These are phyloP conservation scores for Eubucco bourcierii DNA, from an alignment of 2,113 vertebrate species.

Conservation along the genomic window DNA sequence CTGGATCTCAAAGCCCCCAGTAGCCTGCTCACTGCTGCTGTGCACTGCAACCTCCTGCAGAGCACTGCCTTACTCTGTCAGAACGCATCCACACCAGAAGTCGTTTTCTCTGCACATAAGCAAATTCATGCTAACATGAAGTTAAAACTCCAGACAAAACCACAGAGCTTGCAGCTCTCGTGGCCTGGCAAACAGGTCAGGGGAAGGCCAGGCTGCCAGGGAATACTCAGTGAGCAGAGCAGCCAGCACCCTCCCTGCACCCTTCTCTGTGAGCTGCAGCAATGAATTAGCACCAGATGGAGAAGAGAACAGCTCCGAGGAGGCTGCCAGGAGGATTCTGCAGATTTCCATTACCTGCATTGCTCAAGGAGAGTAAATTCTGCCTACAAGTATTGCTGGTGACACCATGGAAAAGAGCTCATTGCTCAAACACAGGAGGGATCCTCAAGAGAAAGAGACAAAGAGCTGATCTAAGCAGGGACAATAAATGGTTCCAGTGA, in stretches of 20 bases:
- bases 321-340: neutral
- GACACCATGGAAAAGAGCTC: neutral
- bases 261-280: neutral
- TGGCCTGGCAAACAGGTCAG: neutral
- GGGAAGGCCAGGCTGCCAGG: neutral
- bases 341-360: neutral
- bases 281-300: neutral
- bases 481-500: too few relatives aligned
- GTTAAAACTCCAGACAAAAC: neutral
- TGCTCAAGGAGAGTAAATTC: neutral
- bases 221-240: neutral
- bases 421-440: rapidly evolving
- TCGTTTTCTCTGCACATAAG: neutral
- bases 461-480: neutral
- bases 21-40: neutral
- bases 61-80: neutral
- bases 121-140: neutral
- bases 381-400: neutral
- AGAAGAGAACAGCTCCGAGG: neutral
- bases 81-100: rapidly evolving
- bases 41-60: neutral
- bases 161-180: neutral
- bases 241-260: neutral
- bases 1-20: rapidly evolving
- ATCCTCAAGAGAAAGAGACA: neutral